Evolutionary conservation across 2,113 vertebrate species (phyloP), one percentile per base, ranked within the genome.

Genomic region (Alligator sinensis): DNA sequence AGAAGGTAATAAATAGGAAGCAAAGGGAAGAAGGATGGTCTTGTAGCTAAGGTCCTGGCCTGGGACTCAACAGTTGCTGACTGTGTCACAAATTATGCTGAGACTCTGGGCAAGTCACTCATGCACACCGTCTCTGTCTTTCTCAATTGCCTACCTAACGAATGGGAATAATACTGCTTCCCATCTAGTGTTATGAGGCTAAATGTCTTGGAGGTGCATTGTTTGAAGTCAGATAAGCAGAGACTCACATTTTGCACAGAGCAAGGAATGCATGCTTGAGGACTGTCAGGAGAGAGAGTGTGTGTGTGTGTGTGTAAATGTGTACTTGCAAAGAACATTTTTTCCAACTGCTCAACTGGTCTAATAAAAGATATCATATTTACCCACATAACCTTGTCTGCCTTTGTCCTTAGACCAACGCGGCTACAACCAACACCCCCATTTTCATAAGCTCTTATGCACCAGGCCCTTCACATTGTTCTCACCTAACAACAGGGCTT

Each of bases 141-240:
- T 17, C 22, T 62, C 61, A 24, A 11, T 62, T n/a, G 27, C n/a
- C 4, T 5, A 30, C 55, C 9, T 57, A 17, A 27, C 0, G 0
- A 30, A 0, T 2, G 22, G 87, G 72, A 64, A 3, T 1, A 94
- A 75, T 14, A 25, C 74, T 92, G 88, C 64, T 1, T 24, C 78
- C 68, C 86, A 4, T 0, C 0, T 54, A 21, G 55, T 84, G 4
- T 1, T n/a, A 38, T 62, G 74, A 90, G 87, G 91, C 80, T 59
- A 82, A 27, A 80, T 88, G 86, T 30, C 25, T 15, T 1, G 55
- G 72, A 84, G 79, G 88, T 16, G 9, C 76, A 74, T 1, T 10
- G 21, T 84, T 93, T 91, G 58, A 34, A 9, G 76, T 22, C 61
- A 86, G 38, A 3, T 6, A 74, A 89, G 83, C 18, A 68, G 80